Base-by-base conservation (phyloP, 2,797 vertebrate genomes). In the Rhynchonycteris naso region DNA sequence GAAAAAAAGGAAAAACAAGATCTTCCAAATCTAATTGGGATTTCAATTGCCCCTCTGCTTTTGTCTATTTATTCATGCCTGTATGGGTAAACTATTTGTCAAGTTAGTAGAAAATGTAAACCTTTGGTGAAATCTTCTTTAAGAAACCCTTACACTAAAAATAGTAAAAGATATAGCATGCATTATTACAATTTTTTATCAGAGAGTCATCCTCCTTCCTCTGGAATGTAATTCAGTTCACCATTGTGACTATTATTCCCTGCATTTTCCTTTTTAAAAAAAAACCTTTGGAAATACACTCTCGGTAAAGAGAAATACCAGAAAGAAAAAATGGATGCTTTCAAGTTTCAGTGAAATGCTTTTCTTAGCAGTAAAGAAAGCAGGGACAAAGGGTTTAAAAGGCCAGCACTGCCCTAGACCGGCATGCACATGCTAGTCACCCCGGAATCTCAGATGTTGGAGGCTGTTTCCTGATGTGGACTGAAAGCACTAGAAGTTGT, bases 91-190 rank as follows among this genome's bases (percentile, higher is more conserved):
- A 98, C 95, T 59, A 90, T 95, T 81, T 96, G 91, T 90, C 95
- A 91, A 97, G 93, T 98, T 97, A 98, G 98, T 96, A 97, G 80
- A 87, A 98, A 97, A 98, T 97, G 43, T 6, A 98, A 97, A 96
- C 93, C 89, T 97, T 97, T 95, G 87, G 95, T 97, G 96, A 96
- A 97, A 98, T 98, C 97, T 97, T 94, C 0, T 91, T 96, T 95
- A 95, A 96, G 96, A 97, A 97, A 97, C 35, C 1, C 76, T 94
- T 93, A 1, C 89, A 47, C 52, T 86, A 82, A 95, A 94, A 93
- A 95, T 97, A 92, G 95, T 95, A 72, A 52, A 91, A 97, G 93
- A 87, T 95, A 96, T 86, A 96, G 97, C 96, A 86, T 97, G 96
- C 93, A 93, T 97, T 96, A 97, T 97, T 97, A 97, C 97, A 94